Conservation (phyloP, 2,797 vertebrate species). For the Molossus alvarezi region DNA sequence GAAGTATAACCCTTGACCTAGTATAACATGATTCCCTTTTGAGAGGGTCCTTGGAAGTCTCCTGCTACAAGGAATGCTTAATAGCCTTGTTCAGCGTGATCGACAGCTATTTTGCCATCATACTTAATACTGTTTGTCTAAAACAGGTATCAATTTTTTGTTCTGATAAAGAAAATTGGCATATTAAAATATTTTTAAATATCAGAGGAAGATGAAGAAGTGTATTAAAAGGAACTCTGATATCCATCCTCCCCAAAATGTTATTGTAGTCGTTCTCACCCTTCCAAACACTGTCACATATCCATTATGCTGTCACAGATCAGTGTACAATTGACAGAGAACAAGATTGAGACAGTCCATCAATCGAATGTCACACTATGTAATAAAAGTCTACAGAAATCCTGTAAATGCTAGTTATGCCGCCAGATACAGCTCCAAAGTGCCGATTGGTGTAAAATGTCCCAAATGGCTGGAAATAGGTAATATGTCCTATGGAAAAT, state of each 20-base stretch:
- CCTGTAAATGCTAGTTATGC: slow-evolving; percentile 89
- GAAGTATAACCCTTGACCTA: slow-evolving; percentile 88
- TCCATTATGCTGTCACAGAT: slow-evolving; percentile 90
- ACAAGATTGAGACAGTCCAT: slow-evolving; percentile 91
- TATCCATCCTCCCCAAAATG: slow-evolving; percentile 80
- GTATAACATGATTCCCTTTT: slow-evolving; percentile 86
- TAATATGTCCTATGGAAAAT: slow-evolving; percentile 80
- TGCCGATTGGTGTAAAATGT: slow-evolving; percentile 83
- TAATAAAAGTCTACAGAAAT: slow-evolving; percentile 91
- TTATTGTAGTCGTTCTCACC: slow-evolving; percentile 87
- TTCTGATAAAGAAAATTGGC: slow-evolving; percentile 89
- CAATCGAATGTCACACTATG: slow-evolving; percentile 90
- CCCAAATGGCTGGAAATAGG: slow-evolving; percentile 85
- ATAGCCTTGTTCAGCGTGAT: slow-evolving; percentile 81
- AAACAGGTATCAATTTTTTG: slow-evolving; percentile 75
- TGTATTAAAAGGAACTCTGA: slow-evolving; percentile 81
- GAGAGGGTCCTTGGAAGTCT: slow-evolving; percentile 88
- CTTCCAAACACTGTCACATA: slow-evolving; percentile 85
- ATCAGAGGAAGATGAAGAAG: slow-evolving; percentile 79
- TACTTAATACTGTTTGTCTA: slow-evolving; percentile 83
- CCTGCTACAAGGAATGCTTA: slow-evolving; percentile 87
- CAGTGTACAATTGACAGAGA: slow-evolving; percentile 90
- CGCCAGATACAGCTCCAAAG: slow-evolving; percentile 80
- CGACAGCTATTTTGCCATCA: slow-evolving; percentile 85
- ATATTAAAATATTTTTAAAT: slow-evolving; percentile 78